Evolutionary conservation across 2,113 vertebrate species (phyloP).

Genomic region (Progne subis): DNA sequence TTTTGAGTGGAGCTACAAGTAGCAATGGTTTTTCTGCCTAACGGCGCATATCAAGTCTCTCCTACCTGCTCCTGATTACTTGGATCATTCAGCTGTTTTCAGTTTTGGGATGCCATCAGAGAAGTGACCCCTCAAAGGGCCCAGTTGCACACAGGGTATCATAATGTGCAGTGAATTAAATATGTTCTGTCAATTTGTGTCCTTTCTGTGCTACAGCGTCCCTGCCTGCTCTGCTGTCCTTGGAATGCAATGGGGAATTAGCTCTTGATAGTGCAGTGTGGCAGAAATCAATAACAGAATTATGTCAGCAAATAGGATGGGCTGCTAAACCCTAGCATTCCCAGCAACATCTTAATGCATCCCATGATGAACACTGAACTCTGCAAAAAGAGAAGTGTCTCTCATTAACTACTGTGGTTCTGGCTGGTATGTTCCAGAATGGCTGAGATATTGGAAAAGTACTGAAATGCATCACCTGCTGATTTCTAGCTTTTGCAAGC

Average conservation of each 20-base stretch:
- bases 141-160: not conserved
- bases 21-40: not conserved
- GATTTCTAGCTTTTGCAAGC: slow-evolving; percentile 28
- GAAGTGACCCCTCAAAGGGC: not conserved
- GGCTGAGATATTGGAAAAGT: slow-evolving; percentile 4
- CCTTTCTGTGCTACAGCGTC: not conserved
- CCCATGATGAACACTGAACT: not conserved
- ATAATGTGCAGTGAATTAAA: not conserved
- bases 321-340: not conserved
- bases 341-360: not conserved
- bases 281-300: slow-evolving; percentile 60
- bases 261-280: not conserved
- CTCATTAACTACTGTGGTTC: not conserved
- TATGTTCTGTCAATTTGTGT: not conserved
- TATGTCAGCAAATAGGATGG: not conserved
- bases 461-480: slow-evolving; percentile 15
- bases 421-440: not conserved
- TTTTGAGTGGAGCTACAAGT: not conserved
- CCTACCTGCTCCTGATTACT: not conserved
- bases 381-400: not conserved
- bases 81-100: not conserved
- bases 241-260: slow-evolving; percentile 51
- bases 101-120: not conserved
- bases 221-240: not conserved
- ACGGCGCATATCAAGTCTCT: not conserved